Evolutionary conservation across 2,888 invertebrate species (phyloP).

Genomic region (Anarsia innoxiella): DNA sequence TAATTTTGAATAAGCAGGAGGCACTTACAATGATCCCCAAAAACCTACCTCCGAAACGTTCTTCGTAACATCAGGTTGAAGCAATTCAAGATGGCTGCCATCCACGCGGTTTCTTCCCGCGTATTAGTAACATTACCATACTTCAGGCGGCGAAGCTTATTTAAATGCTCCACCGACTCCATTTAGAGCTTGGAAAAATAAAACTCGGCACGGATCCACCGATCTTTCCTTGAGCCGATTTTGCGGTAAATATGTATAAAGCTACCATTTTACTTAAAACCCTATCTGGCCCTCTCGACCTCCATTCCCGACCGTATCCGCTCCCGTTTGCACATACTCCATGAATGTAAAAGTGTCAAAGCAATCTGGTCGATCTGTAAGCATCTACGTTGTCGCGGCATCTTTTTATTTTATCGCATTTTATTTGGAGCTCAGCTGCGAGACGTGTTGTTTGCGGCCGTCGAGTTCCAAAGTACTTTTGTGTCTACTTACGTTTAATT

Average conservation of each 20-base stretch:
- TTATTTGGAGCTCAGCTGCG: constrained; percentile 71
- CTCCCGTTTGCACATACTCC: background rate
- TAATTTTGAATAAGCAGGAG: too few species aligned
- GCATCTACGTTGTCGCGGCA: constrained; percentile 67
- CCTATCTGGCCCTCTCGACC: constrained; percentile 14
- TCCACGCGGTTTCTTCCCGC: constrained; percentile 63
- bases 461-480: constrained; percentile 23
- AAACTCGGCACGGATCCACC: constrained; percentile 69
- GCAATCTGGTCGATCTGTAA: constrained; percentile 45
- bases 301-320: constrained; percentile 35
- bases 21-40: too few species aligned
- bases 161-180: constrained; percentile 76
- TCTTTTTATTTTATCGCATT: constrained; percentile 72
- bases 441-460: constrained; percentile 58
- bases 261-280: constrained; percentile 38
- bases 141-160: constrained; percentile 72
- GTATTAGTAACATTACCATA: constrained; percentile 75
- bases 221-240: constrained; percentile 73
- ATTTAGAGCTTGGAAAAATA: constrained; percentile 76
- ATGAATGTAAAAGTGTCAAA: constrained; percentile 12
- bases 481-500: constrained; percentile 8
- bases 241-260: constrained; percentile 75
- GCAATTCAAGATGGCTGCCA: constrained; percentile 64
- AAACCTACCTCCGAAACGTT: too few species aligned
- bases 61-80: too few species aligned